A percentile compares a stretch with the other conserved stretches of the same genome.
Evolutionary conservation across 2,797 vertebrate species (phyloP).

Genomic region (Helarctos malayanus): DNA sequence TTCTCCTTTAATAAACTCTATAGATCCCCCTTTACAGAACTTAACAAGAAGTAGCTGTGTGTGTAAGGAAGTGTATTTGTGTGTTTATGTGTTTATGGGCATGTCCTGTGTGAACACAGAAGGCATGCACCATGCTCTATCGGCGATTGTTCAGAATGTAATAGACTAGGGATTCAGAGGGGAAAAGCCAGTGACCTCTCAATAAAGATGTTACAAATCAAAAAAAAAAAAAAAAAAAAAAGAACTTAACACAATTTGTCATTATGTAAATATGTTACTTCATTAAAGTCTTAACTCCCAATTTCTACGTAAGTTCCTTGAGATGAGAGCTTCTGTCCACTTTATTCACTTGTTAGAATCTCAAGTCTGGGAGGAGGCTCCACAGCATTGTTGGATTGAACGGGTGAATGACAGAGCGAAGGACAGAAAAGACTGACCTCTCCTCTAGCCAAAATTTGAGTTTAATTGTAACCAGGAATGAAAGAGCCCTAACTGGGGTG

Average conservation of each 20-base stretch:
- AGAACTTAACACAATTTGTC: neutral
- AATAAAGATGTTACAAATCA: neutral
- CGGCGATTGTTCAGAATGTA: constrained; percentile 40
- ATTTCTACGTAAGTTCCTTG: neutral
- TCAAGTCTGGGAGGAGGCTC: neutral
- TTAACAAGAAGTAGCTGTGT: neutral
- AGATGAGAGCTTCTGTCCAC: neutral
- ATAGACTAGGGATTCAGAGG: neutral
- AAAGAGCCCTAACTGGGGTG: neutral
- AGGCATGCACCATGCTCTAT: neutral
- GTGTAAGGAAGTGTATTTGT: neutral
- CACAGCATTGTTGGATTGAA: rapidly evolving
- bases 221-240: too few species aligned
- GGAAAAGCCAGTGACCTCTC: neutral
- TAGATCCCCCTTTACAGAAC: neutral
- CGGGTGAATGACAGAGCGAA: neutral
- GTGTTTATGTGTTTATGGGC: neutral
- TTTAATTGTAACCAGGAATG: neutral
- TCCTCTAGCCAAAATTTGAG: neutral
- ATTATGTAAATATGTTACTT: neutral
- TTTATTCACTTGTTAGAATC: neutral
- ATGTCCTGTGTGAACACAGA: neutral
- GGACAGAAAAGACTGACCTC: neutral
- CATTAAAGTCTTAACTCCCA: neutral
- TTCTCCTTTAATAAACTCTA: neutral